Evolutionary conservation across 2,888 invertebrate species (phyloP), one percentile per base, ranked within the genome.

Genomic region (Pachycephus smyrnensis): DNA sequence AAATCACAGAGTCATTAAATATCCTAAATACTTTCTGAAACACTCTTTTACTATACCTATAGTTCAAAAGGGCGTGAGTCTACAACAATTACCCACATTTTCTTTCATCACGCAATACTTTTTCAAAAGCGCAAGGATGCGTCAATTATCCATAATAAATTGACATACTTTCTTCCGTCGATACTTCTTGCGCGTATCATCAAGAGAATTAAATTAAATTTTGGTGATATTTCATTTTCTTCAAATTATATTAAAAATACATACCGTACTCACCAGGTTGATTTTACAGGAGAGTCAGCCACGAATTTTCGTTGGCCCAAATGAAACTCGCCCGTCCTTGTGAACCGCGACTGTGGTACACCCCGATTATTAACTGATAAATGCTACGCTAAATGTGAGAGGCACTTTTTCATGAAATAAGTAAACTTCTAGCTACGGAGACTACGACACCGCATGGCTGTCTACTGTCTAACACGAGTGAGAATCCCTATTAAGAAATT

Each of bases 361-460:
- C 55, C 55, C 55, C 2, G 23, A 55, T 55, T 55, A 55, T 55
- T 23, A 55, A 55, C 55, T 55, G 55, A 55, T 55, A 55, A 55
- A 9, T 23, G 55, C 55, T 55, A 55, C 9, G 55, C 23, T 55
- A 55, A 73, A 68, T 69, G 74, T 73, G n/a, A 75, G 55, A 78
- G 78, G 78, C 78, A 78, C 78, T 78, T 78, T 68, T 76, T 73
- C 71, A 55, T 78, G 75, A 68, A 73, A 71, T 76, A 76, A 78
- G 73, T 69, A 76, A 79, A 76, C 80, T 81, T 82, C 81, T 86
- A 88, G 84, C 85, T 86, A 87, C 80, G 78, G 81, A 84, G 79
- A 81, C 84, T 85, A 82, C 84, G 83, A 76, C 77, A 83, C 86
- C 86, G 81, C 88, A 89, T 89, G 87, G 85, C 82, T 83, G 78